A percentile compares a stretch with the other conserved stretches of the same genome.
Evolutionary conservation across 2,888 invertebrate species (phyloP).

Genomic region (Melinaea menophilus): DNA sequence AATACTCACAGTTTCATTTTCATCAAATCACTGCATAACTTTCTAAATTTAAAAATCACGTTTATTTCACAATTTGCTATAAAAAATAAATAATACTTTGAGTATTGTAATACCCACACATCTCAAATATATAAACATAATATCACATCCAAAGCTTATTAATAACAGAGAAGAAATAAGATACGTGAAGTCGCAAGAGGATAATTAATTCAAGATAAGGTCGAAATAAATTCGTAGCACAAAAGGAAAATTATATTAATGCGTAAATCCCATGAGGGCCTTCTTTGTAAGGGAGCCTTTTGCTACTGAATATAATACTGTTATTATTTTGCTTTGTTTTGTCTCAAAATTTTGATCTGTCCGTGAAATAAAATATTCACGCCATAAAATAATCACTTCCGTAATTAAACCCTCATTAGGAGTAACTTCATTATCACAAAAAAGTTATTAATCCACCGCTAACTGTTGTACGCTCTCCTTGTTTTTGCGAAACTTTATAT

Average conservation of each 20-base stretch:
- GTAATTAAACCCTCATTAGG: slow-evolving; percentile 46
- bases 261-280: slow-evolving; percentile 47
- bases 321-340: slow-evolving; percentile 63
- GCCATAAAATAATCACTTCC: slow-evolving; percentile 63
- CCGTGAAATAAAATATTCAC: slow-evolving; percentile 58
- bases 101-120: too few species aligned
- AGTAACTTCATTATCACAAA: too few species aligned
- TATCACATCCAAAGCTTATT: too few species aligned
- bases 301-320: slow-evolving; percentile 55
- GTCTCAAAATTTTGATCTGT: slow-evolving; percentile 42
- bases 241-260: slow-evolving; percentile 57
- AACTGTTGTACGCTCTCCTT: too few species aligned
- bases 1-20: too few species aligned
- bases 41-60: too few species aligned
- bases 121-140: too few species aligned
- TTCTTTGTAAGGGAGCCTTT: slow-evolving; percentile 53
- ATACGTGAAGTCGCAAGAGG: slow-evolving; percentile 20
- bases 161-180: slow-evolving; percentile 5
- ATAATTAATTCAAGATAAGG: slow-evolving; percentile 21
- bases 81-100: too few species aligned
- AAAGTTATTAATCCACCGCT: too few species aligned
- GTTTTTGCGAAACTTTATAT: too few species aligned
- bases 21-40: too few species aligned
- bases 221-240: slow-evolving; percentile 40
- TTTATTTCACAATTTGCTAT: too few species aligned